Evolutionary conservation across 2,888 invertebrate species (phyloP), one percentile per base, ranked within the genome.

Genomic region (Periphyllus acericola): DNA sequence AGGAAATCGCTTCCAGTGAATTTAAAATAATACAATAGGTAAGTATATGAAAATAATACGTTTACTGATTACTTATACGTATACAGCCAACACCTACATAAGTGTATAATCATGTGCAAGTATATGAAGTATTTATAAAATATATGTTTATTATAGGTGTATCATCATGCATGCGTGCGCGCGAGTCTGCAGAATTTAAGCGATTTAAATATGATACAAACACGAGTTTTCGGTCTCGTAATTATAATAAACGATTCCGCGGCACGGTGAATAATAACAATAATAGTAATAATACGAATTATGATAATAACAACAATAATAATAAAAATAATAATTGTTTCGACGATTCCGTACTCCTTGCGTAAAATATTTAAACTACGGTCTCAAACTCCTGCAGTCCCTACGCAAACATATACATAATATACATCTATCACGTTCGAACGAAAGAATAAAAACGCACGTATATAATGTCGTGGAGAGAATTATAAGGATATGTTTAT

Each of bases 251-350:
- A 78, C 32, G 32, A 52, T n/a, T n/a, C 68, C 29, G n/a, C 9
- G 29, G 29, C 29, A 29, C 29, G 68, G 29, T 9, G 68, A 14
- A 78, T 68, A 68, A 25, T 6, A 68, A 60, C 21, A 60, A 60
- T 21, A 21, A 55, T 19, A 55, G 17, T 19, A 55, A 55, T 21
- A 55, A 55, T 72, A 72, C 21, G 72, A 34, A 72, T 55, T 3
- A 55, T 55, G 17, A 55, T 55, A 21, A 55, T 9, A 55, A 11
- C 17, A 55, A 11, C 17, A 21, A 19, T 9, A 55, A 19, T 55
- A 55, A 55, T 11, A 55, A 17, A 25, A 78, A 78, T 78, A 46
- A 76, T 76, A 55, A 78, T 52, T 52, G 32, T 78, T 76, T 78
- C 19, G 21, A 32, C 14, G 21, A 78, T 78, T 78, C 29, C 76